Evolutionary conservation across 2,888 invertebrate genomes (phyloP), one percentile per base, ranked within the genome.

Genomic region (Digitonthophagus gazella): DNA sequence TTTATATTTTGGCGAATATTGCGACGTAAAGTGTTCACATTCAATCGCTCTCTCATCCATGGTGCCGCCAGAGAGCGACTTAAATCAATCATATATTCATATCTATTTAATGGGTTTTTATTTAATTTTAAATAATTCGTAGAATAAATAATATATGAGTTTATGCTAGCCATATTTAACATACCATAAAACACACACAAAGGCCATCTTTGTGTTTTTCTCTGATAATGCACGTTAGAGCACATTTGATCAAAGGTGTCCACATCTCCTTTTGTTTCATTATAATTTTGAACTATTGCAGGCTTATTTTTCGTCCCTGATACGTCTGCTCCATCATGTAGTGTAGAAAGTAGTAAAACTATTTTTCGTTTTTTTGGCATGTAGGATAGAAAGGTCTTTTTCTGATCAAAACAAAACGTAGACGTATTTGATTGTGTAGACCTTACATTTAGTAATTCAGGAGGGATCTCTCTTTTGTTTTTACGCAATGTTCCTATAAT

Each of bases 71-170:
- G 3, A n/a, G n/a, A n/a, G 28, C 28, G 28, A 44, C 28, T 44
- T 44, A 44, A 44, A 44, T 44, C 28, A 8, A 44, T 11, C 28
- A 44, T 5, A 44, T 44, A 44, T 5, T 44, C 1, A 11, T 44
- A 44, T 6, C 28, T 15, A 15, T 56, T 56, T 6, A 15, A 54
- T 11, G 54, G 4, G 56, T 15, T 56, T n/a, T n/a, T n/a, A n/a
- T n/a, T n/a, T n/a, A n/a, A 8, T 44, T 44, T 44, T 44, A 44
- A 44, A 44, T 6, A 8, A 44, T 44, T 44, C 6, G 28, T 44
- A 11, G 11, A 58, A 58, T n/a, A 66, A 66, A 66, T 66, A 11
- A 66, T 15, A 57, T 5, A 58, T 1, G 66, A 66, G 14, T 66
- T 66, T n/a, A 58, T 66, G 19, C 19, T 57, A 14, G 58, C 58